Evolutionary conservation across 2,888 invertebrate genomes (phyloP), one percentile per base, ranked within the genome.

Genomic region (Heteromurus nitidus): DNA sequence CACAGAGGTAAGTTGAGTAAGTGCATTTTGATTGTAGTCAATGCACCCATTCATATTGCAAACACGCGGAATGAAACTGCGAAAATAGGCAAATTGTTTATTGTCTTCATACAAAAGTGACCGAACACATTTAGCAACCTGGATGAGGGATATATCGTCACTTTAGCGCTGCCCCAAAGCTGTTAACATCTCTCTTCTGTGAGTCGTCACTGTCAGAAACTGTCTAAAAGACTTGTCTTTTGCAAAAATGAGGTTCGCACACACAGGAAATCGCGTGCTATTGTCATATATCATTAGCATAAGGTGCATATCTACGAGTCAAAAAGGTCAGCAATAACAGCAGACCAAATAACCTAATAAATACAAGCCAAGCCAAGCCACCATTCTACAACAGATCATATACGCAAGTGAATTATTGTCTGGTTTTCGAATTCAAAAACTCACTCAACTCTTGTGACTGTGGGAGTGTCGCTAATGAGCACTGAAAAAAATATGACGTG

Each of bases 391-490:
- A n/a, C n/a, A n/a, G n/a, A n/a, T n/a, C n/a, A n/a, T n/a, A n/a
- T n/a, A n/a, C n/a, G n/a, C n/a, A n/a, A n/a, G 42, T 62, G 62
- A 42, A 44, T 68, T 76, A 76, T 60, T 64, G 22, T 68, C 55
- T 30, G 31, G 53, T 69, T 69, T 77, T 69, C 55, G 2, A 20
- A 9, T 18, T 16, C 30, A 28, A 60, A 60, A 28, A 30, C 18
- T 3, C 24, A 24, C 16, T 16, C 24, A 60, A 9, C 7, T 11
- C 16, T 60, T 31, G 24, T 68, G 68, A 24, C 68, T 76, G 60
- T 77, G 77, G 77, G 77, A 77, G 77, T 77, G 77, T 77, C 77
- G 28, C 77, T 77, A 77, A 77, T 77, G 77, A 77, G 69, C 53
- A 69, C 68, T 69, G 77, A 69, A 69, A 75, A 47, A 77, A 44